Percentiles rank a stretch among this genome's conserved stretches.
phyloP scores from a whole-genome alignment of 1,140 invertebrate species.

The Papilio xuthus region DNA sequence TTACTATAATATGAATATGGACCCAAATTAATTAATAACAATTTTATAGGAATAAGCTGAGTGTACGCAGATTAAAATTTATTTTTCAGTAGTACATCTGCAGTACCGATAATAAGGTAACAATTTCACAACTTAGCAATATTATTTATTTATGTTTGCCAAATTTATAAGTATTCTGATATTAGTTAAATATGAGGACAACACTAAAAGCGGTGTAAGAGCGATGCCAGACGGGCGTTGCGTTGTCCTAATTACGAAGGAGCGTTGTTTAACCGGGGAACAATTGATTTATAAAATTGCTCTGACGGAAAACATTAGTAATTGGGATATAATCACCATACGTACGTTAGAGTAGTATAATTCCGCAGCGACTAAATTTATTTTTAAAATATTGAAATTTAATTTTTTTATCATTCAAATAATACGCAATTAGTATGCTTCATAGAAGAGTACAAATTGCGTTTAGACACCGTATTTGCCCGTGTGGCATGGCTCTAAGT shows the following conservation, averaged over 20 bases:
- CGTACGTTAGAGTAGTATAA: too few species aligned
- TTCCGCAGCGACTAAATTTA: too few species aligned
- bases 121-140: neutral
- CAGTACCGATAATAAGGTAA: neutral
- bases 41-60: neutral
- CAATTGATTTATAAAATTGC: too few species aligned
- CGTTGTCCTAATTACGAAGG: neutral
- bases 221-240: neutral
- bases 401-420: too few species aligned
- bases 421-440: neutral
- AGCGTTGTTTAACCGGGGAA: neutral
- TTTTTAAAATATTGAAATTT: too few species aligned
- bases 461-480: neutral
- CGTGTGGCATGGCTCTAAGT: slow-evolving; percentile 3
- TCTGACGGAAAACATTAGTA: too few species aligned
- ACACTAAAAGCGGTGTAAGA: slow-evolving; percentile 45
- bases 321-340: too few species aligned
- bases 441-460: neutral
- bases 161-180: slow-evolving; percentile 14
- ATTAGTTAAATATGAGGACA: slow-evolving; percentile 38
- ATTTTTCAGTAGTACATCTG: neutral
- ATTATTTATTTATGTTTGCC: neutral
- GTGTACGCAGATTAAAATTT: neutral
- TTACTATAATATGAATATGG: neutral
- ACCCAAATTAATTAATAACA: slow-evolving; percentile 7